phyloP scores from a whole-genome alignment of 2,888 invertebrate genomes.

The Cheilosia variabilis region DNA sequence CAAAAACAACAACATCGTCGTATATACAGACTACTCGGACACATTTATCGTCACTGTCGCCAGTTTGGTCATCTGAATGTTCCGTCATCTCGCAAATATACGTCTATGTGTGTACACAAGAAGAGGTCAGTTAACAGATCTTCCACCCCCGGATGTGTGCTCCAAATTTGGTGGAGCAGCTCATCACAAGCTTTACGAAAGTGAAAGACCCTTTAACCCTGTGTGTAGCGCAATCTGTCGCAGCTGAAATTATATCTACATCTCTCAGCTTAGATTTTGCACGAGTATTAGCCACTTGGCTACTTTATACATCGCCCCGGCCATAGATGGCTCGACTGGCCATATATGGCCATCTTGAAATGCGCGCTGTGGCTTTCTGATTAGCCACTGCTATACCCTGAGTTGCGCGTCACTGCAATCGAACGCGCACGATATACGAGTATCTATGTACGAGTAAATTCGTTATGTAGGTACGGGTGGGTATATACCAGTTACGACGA shows the following conservation, averaged over 20 bases:
- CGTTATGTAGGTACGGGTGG: slow-evolving; percentile 5
- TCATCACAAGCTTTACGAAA: slow-evolving; percentile 64
- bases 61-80: slow-evolving; percentile 57
- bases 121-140: slow-evolving; percentile 74
- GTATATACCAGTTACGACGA: slow-evolving; percentile 38
- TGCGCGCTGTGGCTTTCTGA: slow-evolving; percentile 73
- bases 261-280: slow-evolving; percentile 68
- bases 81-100: slow-evolving; percentile 51
- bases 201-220: slow-evolving; percentile 73
- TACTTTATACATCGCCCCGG: slow-evolving; percentile 65
- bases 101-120: slow-evolving; percentile 1
- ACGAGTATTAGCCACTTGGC: slow-evolving; percentile 74
- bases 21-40: neutral
- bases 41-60: slow-evolving; percentile 54
- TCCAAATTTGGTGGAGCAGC: slow-evolving; percentile 63
- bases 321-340: slow-evolving; percentile 64
- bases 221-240: slow-evolving; percentile 45
- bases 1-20: slow-evolving; percentile 15
- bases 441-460: slow-evolving; percentile 13
- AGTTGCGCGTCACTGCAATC: slow-evolving; percentile 73
- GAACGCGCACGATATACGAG: slow-evolving; percentile 66
- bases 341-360: slow-evolving; percentile 73
- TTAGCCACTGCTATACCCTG: slow-evolving; percentile 63
- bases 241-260: slow-evolving; percentile 49
- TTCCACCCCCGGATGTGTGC: slow-evolving; percentile 72